Conservation (phyloP, 2,113 vertebrate genomes). For the Ciconia stormi region DNA sequence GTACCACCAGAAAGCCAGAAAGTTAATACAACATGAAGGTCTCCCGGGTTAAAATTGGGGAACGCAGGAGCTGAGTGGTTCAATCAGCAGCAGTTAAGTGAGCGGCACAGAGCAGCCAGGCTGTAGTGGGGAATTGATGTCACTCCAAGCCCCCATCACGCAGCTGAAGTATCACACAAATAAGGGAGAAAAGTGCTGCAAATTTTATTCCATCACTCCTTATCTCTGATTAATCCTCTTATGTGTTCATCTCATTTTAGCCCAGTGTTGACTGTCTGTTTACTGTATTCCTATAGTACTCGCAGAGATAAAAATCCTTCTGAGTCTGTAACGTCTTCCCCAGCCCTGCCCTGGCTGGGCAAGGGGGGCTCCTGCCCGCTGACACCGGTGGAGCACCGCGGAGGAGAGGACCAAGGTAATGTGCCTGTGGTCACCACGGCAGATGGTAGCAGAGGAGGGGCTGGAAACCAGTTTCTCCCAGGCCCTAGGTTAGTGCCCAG, state of each 20-base stretch:
- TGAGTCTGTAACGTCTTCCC: not conserved
- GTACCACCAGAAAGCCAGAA: not conserved
- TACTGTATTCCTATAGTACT: not conserved
- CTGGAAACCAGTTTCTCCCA: not conserved
- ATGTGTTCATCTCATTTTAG: not conserved
- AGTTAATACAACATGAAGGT: not conserved
- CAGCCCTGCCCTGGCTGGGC: not conserved
- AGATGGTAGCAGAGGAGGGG: not conserved
- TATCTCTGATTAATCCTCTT: conserved; percentile 51
- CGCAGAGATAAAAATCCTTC: not conserved
- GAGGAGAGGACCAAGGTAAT: not conserved
- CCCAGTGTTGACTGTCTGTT: not conserved
- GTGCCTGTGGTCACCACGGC: rapidly evolving
- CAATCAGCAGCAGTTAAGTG: not conserved
- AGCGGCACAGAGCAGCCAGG: not conserved
- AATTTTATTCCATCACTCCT: not conserved
- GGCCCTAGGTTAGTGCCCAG: not conserved
- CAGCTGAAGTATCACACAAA: not conserved
- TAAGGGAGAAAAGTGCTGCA: not conserved
- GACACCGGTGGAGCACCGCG: not conserved
- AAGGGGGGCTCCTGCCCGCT: not conserved
- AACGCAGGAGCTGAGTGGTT: not conserved
- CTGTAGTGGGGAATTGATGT: not conserved
- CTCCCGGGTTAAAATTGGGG: not conserved
- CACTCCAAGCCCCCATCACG: not conserved